phyloP scores from a whole-genome alignment of 2,797 vertebrate species.

The Apodemus agrarius region DNA sequence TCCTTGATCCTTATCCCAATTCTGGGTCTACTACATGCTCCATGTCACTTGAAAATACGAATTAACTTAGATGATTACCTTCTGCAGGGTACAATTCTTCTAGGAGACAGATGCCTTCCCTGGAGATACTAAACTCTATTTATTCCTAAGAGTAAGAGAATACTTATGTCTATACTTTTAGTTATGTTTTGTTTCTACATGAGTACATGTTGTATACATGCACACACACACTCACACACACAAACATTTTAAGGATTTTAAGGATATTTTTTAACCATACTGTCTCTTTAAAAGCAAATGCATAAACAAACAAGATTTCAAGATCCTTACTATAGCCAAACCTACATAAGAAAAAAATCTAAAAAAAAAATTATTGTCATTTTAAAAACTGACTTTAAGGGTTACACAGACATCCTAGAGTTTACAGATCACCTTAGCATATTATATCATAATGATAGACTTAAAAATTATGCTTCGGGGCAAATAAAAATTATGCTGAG shows the following conservation, averaged over 20 bases:
- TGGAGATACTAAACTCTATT: neutral
- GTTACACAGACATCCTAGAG: neutral
- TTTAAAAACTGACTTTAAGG: neutral
- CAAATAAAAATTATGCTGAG: too few relatives aligned
- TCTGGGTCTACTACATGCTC: neutral
- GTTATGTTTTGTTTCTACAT: neutral
- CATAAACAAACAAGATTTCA: neutral
- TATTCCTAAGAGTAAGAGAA: neutral
- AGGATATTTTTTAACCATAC: neutral
- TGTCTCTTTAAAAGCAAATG: neutral
- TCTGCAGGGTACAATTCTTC: neutral
- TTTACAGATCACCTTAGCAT: neutral
- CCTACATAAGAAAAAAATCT: neutral
- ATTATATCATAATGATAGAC: neutral
- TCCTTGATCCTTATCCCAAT: neutral
- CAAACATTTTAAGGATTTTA: neutral
- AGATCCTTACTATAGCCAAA: neutral
- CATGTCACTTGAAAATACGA: neutral
- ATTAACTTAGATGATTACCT: neutral
- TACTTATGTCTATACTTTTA: neutral
- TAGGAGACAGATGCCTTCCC: neutral
- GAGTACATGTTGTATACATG: neutral
- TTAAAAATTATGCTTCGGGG: neutral
- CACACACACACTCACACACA: too few relatives aligned
- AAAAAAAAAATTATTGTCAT: neutral